Percentiles rank a stretch among this genome's conserved stretches.
Evolutionary conservation across 2,888 invertebrate species (phyloP).

Genomic region (Phorcus lineatus): DNA sequence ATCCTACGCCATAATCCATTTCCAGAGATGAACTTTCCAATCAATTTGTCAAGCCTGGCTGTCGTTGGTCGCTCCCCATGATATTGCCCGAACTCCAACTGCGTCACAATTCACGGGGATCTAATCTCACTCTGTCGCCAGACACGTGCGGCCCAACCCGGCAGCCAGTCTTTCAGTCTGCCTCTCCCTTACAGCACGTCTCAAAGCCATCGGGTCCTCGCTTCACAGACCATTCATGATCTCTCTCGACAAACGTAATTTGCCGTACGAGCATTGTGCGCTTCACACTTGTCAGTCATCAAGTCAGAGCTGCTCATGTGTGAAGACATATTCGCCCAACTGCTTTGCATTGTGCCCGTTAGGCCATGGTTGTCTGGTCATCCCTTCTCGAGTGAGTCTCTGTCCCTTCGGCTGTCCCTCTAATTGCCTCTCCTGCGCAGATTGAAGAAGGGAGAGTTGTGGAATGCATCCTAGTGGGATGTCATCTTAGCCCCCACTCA

Average conservation of each 20-base stretch:
- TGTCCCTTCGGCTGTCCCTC: background rate
- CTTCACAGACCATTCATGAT: too few relatives aligned
- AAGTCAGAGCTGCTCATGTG: background rate
- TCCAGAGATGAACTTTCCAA: slow-evolving; percentile 10
- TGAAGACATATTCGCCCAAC: slow-evolving; percentile 15
- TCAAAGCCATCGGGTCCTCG: slow-evolving; percentile 13
- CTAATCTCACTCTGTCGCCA: background rate
- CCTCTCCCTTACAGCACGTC: background rate
- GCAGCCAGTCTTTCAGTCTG: background rate
- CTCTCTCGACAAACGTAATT: slow-evolving; percentile 2
- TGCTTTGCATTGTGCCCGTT: background rate
- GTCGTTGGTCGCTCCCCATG: background rate
- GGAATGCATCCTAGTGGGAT: background rate
- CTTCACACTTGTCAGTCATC: slow-evolving; percentile 1
- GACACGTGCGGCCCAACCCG: slow-evolving; percentile 1
- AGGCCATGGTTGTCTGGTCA: slow-evolving; percentile 8
- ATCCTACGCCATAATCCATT: background rate
- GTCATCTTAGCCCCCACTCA: background rate
- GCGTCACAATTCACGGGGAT: background rate
- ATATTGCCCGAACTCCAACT: background rate
- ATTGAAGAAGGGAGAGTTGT: background rate
- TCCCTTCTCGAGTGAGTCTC: background rate
- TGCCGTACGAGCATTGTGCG: slow-evolving; percentile 3
- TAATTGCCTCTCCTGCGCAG: background rate
- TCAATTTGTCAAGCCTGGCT: slow-evolving; percentile 1